Percentiles rank a stretch among this genome's conserved stretches.
These are phyloP conservation scores for Xenopus borealis DNA, from an alignment of 2,113 vertebrate species.

Conservation along the genomic window DNA sequence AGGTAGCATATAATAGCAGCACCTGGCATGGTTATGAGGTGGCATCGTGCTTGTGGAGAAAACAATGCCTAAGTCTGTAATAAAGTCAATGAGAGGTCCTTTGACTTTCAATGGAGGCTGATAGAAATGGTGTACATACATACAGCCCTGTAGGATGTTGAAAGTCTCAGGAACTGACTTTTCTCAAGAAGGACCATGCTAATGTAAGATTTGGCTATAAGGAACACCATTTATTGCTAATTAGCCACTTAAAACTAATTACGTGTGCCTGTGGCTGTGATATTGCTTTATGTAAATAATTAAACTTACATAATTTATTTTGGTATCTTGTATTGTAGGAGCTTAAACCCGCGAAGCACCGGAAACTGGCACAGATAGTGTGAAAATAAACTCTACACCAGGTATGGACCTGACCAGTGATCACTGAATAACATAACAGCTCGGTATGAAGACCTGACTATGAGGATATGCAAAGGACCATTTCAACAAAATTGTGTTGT, in stretches of 20 bases:
- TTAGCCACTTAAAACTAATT: too few relatives aligned
- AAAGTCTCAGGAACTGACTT: slow-evolving; percentile 50
- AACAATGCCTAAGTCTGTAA: neutral
- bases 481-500: slow-evolving; percentile 48
- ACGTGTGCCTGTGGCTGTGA: too few relatives aligned
- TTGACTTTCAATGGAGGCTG: slow-evolving; percentile 58
- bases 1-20: neutral
- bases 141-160: slow-evolving; percentile 58
- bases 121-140: slow-evolving; percentile 57
- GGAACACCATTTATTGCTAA: too few relatives aligned
- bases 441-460: slow-evolving; percentile 58
- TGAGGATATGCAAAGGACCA: slow-evolving; percentile 59
- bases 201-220: too few relatives aligned
- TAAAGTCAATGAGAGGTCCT: slow-evolving; percentile 59
- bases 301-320: too few relatives aligned
- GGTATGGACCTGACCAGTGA: slow-evolving; percentile 50
- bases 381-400: slow-evolving; percentile 56
- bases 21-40: neutral
- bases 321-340: slow-evolving; percentile 60
- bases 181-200: slow-evolving; percentile 58
- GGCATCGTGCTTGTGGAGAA: neutral
- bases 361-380: slow-evolving; percentile 65
- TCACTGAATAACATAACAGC: slow-evolving; percentile 59
- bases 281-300: too few relatives aligned
- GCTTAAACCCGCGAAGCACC: slow-evolving; percentile 69